phyloP scores from a whole-genome alignment of 2,888 invertebrate genomes.

The Agonopterix heracliana region DNA sequence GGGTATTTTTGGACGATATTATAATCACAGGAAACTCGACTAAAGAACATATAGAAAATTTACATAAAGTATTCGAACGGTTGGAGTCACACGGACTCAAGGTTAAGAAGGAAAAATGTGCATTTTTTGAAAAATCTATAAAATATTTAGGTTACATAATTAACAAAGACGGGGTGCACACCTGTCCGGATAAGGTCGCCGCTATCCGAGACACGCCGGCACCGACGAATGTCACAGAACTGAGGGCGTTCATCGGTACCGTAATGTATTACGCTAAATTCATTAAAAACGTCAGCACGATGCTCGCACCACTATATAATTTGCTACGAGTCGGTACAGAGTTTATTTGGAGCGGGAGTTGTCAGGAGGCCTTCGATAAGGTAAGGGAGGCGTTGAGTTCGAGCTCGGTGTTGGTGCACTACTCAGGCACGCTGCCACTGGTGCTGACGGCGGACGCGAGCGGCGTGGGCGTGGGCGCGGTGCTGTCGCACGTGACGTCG shows the following conservation, averaged over 20 bases:
- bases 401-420: slow-evolving; percentile 5
- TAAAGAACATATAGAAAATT: slow-evolving; percentile 1
- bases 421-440: slow-evolving; percentile 4
- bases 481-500: too few species aligned
- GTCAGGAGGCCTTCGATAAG: not conserved
- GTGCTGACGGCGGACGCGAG: too few species aligned
- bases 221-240: slow-evolving; percentile 5
- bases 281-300: slow-evolving; percentile 11
- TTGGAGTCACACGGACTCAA: slow-evolving; percentile 1
- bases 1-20: slow-evolving; percentile 11
- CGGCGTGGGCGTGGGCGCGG: too few species aligned
- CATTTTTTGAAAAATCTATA: too few species aligned
- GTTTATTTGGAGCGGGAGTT: not conserved
- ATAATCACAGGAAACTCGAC: slow-evolving; percentile 5
- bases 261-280: slow-evolving; percentile 40
- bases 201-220: slow-evolving; percentile 5
- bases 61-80: slow-evolving; percentile 9
- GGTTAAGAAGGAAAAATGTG: slow-evolving; percentile 4
- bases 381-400: slow-evolving; percentile 1
- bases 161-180: too few species aligned
- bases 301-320: slow-evolving; percentile 5
- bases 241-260: slow-evolving; percentile 26
- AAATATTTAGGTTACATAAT: too few species aligned
- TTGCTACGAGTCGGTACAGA: not conserved
- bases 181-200: slow-evolving; percentile 9